Conservation (phyloP, 2,797 vertebrate genomes). For the Silurus aristotelis region DNA sequence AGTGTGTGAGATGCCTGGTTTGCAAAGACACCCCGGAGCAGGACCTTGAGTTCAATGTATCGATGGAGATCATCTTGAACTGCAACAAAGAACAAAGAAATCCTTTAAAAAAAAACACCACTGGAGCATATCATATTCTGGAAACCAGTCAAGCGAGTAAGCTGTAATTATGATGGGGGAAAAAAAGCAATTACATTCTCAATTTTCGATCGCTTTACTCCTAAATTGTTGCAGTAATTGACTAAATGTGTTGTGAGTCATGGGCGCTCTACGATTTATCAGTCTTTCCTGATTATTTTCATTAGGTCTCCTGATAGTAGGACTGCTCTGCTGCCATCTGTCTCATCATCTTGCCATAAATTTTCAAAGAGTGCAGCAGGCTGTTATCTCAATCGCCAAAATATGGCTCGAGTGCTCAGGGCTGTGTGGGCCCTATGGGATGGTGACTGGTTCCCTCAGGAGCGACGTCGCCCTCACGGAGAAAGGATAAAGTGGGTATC, state of each 20-base stretch:
- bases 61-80: slow-evolving; percentile 2
- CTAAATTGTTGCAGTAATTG: slow-evolving; percentile 40
- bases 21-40: slow-evolving; percentile 45
- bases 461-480: slow-evolving; percentile 88
- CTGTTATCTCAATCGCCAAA: slow-evolving; percentile 86
- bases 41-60: slow-evolving; percentile 41
- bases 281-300: slow-evolving; percentile 47
- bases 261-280: slow-evolving; percentile 13
- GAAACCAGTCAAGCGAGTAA: slow-evolving; percentile 26
- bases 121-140: slow-evolving; percentile 25
- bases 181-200: slow-evolving; percentile 41
- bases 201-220: slow-evolving; percentile 29
- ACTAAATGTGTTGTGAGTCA: slow-evolving; percentile 19
- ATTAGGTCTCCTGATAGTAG: slow-evolving; percentile 50
- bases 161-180: slow-evolving; percentile 12
- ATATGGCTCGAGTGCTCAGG: slow-evolving; percentile 79
- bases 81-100: slow-evolving; percentile 25
- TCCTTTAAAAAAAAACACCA: slow-evolving; percentile 5
- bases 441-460: slow-evolving; percentile 85
- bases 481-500: slow-evolving; percentile 94
- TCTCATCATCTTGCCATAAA: slow-evolving; percentile 61
- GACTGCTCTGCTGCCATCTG: slow-evolving; percentile 54
- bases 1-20: slow-evolving; percentile 53
- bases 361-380: slow-evolving; percentile 59
- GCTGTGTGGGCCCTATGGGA: slow-evolving; percentile 78